A percentile compares a stretch with the other conserved stretches of the same genome.
Conservation (phyloP, 2,797 vertebrate species). For the Rhodeus uyekii region DNA sequence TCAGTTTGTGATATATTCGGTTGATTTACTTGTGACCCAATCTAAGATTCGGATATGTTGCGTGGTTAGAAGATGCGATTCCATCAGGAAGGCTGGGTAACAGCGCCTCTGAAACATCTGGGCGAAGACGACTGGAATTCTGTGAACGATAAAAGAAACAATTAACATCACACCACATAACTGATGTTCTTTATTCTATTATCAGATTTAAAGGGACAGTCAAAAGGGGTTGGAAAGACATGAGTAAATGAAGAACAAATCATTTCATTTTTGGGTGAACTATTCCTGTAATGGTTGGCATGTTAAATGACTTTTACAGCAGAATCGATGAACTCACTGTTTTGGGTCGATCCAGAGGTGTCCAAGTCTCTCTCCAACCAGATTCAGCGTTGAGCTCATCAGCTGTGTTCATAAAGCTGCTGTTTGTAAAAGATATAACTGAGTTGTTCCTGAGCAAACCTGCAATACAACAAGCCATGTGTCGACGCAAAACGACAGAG, state of each 20-base stretch:
- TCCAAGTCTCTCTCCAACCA: constrained; percentile 36
- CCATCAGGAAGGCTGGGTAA: constrained; percentile 56
- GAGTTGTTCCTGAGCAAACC: constrained; percentile 23
- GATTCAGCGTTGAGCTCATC: constrained; percentile 28
- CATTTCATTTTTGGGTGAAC: background rate
- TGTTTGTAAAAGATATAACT: background rate
- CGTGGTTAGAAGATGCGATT: constrained; percentile 2
- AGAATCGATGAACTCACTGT: constrained; percentile 57
- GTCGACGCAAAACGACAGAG: background rate
- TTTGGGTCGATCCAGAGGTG: constrained; percentile 56
- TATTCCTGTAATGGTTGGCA: background rate
- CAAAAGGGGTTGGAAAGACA: background rate
- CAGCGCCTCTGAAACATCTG: constrained; percentile 32
- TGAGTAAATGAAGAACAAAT: background rate
- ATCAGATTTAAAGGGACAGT: background rate
- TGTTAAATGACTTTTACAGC: background rate
- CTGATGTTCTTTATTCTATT: background rate
- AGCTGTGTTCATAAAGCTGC: constrained; percentile 11
- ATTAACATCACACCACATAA: background rate
- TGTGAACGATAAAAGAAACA: constrained; percentile 41
- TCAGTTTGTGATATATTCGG: background rate
- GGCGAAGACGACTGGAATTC: constrained; percentile 49
- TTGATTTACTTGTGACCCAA: constrained; percentile 25
- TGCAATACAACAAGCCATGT: background rate
- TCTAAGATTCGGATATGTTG: constrained; percentile 25